A percentile compares a stretch with the other conserved stretches of the same genome.
Conservation (phyloP, 2,888 invertebrate genomes). For the Melinopterus prodromus region DNA sequence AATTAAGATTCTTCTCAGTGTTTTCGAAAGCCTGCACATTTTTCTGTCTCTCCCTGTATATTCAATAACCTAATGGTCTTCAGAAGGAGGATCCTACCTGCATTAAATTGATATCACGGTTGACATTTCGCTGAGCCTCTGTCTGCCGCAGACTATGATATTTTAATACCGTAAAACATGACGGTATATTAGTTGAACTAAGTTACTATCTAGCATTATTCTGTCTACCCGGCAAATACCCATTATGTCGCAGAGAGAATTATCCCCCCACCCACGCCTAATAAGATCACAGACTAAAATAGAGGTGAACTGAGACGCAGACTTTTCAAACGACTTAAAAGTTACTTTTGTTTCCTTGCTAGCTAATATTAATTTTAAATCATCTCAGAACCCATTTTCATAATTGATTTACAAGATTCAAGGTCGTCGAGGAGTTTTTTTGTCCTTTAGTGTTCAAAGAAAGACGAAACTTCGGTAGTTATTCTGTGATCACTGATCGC, state of each 20-base stretch:
- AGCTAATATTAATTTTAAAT: too few relatives aligned
- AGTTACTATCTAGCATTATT: not conserved
- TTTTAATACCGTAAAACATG: conserved; percentile 4
- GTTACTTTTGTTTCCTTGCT: too few relatives aligned
- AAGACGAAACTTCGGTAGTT: too few relatives aligned
- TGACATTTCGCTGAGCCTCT: not conserved
- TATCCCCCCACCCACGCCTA: not conserved
- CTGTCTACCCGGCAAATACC: not conserved
- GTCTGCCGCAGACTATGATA: not conserved
- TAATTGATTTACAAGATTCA: too few relatives aligned
- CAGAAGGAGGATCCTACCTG: not conserved
- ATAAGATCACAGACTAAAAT: not conserved
- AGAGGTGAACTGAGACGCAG: not conserved
- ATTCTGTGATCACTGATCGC: too few relatives aligned
- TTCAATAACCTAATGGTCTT: not conserved
- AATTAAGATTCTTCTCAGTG: too few relatives aligned
- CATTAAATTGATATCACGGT: not conserved
- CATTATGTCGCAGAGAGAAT: not conserved
- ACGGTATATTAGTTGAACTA: conserved; percentile 4
- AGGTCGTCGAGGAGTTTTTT: too few relatives aligned
- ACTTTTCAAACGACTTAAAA: too few relatives aligned
- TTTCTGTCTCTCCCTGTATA: not conserved
- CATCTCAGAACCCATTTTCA: too few relatives aligned
- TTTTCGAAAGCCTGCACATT: too few relatives aligned
- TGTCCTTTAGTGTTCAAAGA: too few relatives aligned